Evolutionary conservation across 2,888 invertebrate species (phyloP).

Genomic region (Melanostoma scalare): DNA sequence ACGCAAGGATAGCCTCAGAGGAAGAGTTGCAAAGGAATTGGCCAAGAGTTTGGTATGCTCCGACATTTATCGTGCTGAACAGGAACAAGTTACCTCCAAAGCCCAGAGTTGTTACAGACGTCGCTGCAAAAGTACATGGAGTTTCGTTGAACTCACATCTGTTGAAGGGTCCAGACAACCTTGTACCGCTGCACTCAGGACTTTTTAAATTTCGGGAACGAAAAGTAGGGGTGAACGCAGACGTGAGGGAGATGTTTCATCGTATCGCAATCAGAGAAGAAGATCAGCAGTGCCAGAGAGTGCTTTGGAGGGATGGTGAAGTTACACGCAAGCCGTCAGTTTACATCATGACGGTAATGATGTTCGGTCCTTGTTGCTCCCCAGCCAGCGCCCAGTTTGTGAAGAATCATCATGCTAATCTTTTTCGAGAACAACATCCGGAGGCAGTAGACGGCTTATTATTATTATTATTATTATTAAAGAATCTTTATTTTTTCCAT

Average conservation of each 20-base stretch:
- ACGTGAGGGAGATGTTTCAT: slow-evolving; percentile 25
- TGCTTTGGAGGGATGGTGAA: slow-evolving; percentile 11
- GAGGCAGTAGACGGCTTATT: slow-evolving; percentile 32
- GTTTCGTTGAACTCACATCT: slow-evolving; percentile 24
- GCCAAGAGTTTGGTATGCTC: slow-evolving; percentile 3
- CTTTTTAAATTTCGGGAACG: slow-evolving; percentile 8
- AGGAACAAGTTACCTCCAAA: slow-evolving; percentile 28
- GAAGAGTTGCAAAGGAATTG: not conserved
- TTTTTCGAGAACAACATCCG: slow-evolving; percentile 22
- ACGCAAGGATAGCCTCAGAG: slow-evolving; percentile 1
- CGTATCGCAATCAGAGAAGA: slow-evolving; percentile 7
- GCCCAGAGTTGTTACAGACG: slow-evolving; percentile 18
- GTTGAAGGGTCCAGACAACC: slow-evolving; percentile 12
- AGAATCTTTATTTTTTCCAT: too few species aligned
- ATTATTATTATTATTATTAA: too few species aligned
- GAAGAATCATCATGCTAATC: slow-evolving; percentile 20
- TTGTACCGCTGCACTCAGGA: not conserved
- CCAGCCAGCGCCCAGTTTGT: slow-evolving; percentile 16
- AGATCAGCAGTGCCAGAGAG: not conserved
- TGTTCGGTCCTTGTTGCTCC: slow-evolving; percentile 31
- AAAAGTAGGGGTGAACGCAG: slow-evolving; percentile 15
- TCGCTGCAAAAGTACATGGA: slow-evolving; percentile 13
- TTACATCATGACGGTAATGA: slow-evolving; percentile 20
- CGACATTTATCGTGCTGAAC: slow-evolving; percentile 5
- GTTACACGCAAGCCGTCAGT: not conserved